Conservation (phyloP, 2,888 invertebrate genomes). For the Pogonocherus hispidulus region DNA sequence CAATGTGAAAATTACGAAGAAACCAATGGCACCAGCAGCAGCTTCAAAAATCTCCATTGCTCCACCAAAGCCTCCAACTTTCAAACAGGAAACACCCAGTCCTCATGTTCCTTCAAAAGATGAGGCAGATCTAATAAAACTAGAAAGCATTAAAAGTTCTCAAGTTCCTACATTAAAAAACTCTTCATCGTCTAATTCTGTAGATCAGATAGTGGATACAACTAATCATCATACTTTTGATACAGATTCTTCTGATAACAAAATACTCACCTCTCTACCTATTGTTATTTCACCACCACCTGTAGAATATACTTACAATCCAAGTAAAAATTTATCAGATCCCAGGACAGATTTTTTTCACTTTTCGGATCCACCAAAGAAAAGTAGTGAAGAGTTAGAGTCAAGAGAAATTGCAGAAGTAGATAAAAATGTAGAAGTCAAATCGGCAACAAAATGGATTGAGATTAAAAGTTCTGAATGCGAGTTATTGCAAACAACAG, state of each 20-base stretch:
- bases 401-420: background rate
- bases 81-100: constrained; percentile 15
- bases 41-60: constrained; percentile 35
- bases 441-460: background rate
- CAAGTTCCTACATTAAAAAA: constrained; percentile 39
- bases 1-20: constrained; percentile 29
- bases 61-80: constrained; percentile 21
- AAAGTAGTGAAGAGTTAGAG: constrained; percentile 2
- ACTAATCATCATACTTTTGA: constrained; percentile 15
- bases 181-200: constrained; percentile 17
- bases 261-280: constrained; percentile 31
- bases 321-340: constrained; percentile 24
- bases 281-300: constrained; percentile 33
- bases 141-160: constrained; percentile 55
- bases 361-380: constrained; percentile 29
- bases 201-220: constrained; percentile 15
- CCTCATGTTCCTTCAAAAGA: constrained; percentile 18
- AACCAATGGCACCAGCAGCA: constrained; percentile 15
- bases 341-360: constrained; percentile 30
- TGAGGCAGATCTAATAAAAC: constrained; percentile 55
- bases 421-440: background rate
- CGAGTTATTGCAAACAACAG: background rate
- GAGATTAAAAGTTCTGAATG: background rate
- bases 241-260: constrained; percentile 19
- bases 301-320: constrained; percentile 19